Evolutionary conservation across 64 coral and sea anemone species (phyloP).

Genomic region (Exaiptasia diaphana): DNA sequence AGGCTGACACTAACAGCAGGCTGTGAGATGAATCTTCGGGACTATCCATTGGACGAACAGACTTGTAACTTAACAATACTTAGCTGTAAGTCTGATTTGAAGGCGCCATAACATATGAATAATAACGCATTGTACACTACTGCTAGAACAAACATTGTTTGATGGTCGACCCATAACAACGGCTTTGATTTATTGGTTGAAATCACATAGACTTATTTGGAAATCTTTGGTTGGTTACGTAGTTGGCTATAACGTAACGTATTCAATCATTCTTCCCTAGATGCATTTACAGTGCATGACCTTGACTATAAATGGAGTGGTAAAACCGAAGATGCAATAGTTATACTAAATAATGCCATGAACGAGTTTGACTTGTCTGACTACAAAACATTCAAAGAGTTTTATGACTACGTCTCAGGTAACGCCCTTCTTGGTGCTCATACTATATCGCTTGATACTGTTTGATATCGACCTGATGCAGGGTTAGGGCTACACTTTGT

Average conservation of each 20-base stretch:
- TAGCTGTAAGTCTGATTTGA: constrained; percentile 56
- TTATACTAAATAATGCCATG: constrained; percentile 41
- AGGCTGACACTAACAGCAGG: constrained; percentile 73
- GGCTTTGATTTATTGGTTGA: too few relatives aligned
- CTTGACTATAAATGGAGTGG: constrained; percentile 28
- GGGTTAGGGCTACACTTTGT: too few relatives aligned
- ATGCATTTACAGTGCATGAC: background rate
- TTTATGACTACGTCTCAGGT: constrained; percentile 34
- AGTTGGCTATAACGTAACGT: too few relatives aligned
- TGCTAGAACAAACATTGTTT: background rate
- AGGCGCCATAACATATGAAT: background rate
- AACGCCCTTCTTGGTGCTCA: too few relatives aligned
- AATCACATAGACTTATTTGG: too few relatives aligned
- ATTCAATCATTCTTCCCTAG: background rate
- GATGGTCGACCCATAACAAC: background rate
- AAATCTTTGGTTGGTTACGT: too few relatives aligned
- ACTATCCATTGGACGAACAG: constrained; percentile 69
- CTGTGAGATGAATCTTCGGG: constrained; percentile 64
- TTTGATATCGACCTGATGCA: too few relatives aligned
- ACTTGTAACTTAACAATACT: constrained; percentile 63
- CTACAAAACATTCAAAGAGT: constrained; percentile 18
- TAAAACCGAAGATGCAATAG: constrained; percentile 4
- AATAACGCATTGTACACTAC: background rate
- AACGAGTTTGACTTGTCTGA: constrained; percentile 38
- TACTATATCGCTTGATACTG: too few relatives aligned